phyloP scores from a whole-genome alignment of 92 coral and sea anemone species.

The Epizoanthus ramosus region DNA sequence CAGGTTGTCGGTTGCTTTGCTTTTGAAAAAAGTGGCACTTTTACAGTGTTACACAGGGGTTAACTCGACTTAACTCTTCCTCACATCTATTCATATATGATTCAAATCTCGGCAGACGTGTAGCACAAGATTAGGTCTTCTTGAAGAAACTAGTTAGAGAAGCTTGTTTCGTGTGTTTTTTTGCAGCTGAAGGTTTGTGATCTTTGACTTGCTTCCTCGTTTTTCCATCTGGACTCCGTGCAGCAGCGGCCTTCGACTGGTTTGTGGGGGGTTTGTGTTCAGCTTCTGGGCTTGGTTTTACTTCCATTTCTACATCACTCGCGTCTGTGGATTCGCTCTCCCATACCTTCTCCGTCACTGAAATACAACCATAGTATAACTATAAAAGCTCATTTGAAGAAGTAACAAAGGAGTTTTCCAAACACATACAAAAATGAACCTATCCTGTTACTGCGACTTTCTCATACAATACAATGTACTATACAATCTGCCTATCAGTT shows the following conservation, averaged over 20 bases:
- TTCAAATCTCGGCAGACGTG: not conserved
- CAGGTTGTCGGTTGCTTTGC: no score
- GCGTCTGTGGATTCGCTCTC: constrained; percentile 96
- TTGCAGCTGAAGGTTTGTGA: constrained; percentile 40
- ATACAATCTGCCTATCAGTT: no score
- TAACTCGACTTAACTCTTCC: not conserved
- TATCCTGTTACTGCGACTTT: no score
- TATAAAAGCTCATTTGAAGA: not conserved
- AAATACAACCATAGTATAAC: not conserved
- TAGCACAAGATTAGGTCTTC: constrained; percentile 52
- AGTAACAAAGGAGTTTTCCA: not conserved
- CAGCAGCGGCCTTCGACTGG: not conserved
- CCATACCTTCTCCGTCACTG: constrained; percentile 96
- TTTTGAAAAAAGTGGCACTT: no score
- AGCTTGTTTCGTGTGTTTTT: constrained; percentile 75
- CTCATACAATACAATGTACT: no score
- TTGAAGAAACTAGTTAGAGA: constrained; percentile 90
- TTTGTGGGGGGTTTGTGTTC: constrained; percentile 15
- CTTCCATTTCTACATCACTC: constrained; percentile 76
- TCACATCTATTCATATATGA: not conserved
- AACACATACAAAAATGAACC: no score
- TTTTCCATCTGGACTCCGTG: constrained; percentile 17
- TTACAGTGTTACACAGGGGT: no score
- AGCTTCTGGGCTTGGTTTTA: not conserved
- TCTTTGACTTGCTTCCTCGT: constrained; percentile 10